Percentiles rank a stretch among this genome's conserved stretches.
phyloP scores from a whole-genome alignment of 1,140 invertebrate genomes.

The Drosophila santomea region DNA sequence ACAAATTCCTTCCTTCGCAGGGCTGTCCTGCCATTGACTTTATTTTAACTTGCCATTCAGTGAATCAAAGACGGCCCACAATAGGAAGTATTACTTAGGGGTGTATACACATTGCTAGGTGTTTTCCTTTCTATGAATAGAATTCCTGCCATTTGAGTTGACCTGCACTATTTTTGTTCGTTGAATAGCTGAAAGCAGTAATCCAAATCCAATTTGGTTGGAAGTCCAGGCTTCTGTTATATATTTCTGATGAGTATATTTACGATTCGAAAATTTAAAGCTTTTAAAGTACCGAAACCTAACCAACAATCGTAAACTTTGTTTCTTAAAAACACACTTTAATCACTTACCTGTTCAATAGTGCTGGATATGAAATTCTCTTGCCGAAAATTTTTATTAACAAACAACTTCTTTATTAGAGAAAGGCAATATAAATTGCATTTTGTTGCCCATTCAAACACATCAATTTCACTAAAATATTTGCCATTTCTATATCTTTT shows the following conservation, averaged over 20 bases:
- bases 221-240: too few relatives aligned
- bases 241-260: too few relatives aligned
- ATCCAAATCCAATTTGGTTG: too few relatives aligned
- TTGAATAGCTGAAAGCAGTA: not conserved
- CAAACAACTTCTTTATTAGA: not conserved
- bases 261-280: too few relatives aligned
- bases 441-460: not conserved
- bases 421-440: not conserved
- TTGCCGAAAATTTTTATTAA: not conserved
- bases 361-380: too few relatives aligned
- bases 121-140: constrained; percentile 6
- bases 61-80: constrained; percentile 14
- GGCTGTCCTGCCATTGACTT: constrained; percentile 5
- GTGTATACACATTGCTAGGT: not conserved
- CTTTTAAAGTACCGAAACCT: too few relatives aligned
- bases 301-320: too few relatives aligned
- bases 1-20: constrained; percentile 35
- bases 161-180: not conserved
- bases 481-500: too few relatives aligned
- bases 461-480: not conserved
- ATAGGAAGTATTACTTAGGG: not conserved
- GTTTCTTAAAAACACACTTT: too few relatives aligned
- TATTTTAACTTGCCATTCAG: constrained; percentile 38
- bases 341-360: too few relatives aligned
- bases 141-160: not conserved